Evolutionary conservation across 2,888 invertebrate genomes (phyloP).

Genomic region (Pomacea canaliculata): DNA sequence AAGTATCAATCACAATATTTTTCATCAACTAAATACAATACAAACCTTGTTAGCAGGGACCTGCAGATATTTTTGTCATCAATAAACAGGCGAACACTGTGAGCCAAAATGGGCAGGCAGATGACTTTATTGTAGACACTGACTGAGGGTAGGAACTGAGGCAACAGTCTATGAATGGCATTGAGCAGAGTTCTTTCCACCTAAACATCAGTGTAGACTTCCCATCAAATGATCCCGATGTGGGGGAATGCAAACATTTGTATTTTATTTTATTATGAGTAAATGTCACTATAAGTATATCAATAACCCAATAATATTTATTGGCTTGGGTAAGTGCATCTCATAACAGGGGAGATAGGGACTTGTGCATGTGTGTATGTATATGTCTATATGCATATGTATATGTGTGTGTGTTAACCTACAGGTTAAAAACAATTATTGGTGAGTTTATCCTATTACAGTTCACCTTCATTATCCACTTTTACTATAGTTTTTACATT

Average conservation of each 20-base stretch:
- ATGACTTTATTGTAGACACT: slow-evolving; percentile 33
- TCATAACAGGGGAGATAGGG: not conserved
- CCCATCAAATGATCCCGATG: no score
- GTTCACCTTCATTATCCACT: not conserved
- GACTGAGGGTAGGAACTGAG: slow-evolving; percentile 41
- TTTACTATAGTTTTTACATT: not conserved
- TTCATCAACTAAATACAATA: no score
- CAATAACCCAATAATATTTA: no score
- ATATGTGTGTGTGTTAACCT: no score
- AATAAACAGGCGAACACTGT: slow-evolving; percentile 51
- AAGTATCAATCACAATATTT: no score
- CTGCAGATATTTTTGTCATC: slow-evolving; percentile 51
- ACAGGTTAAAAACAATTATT: not conserved
- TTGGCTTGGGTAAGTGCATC: not conserved
- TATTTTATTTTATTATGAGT: no score
- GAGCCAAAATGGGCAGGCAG: slow-evolving; percentile 50
- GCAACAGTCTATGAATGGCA: slow-evolving; percentile 41
- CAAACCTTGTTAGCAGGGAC: slow-evolving; percentile 49
- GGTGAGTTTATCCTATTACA: not conserved
- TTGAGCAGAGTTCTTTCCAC: slow-evolving; percentile 53
- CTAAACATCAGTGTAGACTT: slow-evolving; percentile 25
- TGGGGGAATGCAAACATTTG: no score
- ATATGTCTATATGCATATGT: not conserved
- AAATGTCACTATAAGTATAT: no score
- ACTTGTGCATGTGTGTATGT: not conserved